Percentiles rank a stretch among this genome's conserved stretches.
Evolutionary conservation across 53 echinoderm and acorn worm species (phyloP).

Genomic region (Henricia sp.): DNA sequence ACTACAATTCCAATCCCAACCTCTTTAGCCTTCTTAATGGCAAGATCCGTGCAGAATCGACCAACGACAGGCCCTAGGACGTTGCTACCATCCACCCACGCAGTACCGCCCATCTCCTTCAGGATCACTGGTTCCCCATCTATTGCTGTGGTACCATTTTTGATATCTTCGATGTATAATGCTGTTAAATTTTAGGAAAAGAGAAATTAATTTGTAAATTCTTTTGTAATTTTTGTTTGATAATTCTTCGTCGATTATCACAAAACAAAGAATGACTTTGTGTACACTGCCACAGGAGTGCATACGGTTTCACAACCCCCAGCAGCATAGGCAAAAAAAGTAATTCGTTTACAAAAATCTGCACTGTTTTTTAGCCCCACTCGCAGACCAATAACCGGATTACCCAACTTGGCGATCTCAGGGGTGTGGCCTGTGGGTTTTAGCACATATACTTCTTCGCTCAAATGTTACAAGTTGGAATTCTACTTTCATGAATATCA

Average conservation of each 20-base stretch:
- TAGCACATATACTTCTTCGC: too few relatives aligned
- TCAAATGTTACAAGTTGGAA: too few relatives aligned
- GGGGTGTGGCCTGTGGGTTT: too few relatives aligned
- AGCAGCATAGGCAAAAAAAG: neutral
- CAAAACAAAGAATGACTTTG: neutral
- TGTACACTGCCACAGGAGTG: neutral
- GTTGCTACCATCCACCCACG: constrained; percentile 91
- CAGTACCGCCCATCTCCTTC: constrained; percentile 86
- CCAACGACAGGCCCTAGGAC: constrained; percentile 90
- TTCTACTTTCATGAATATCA: too few relatives aligned
- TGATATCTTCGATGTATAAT: constrained; percentile 91
- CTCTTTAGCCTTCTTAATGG: constrained; percentile 89
- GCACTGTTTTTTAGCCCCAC: too few relatives aligned
- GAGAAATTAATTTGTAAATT: too few relatives aligned
- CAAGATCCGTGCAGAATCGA: constrained; percentile 91
- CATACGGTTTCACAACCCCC: neutral
- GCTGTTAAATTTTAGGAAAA: constrained; percentile 68
- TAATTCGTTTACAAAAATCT: too few relatives aligned
- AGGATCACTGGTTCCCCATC: constrained; percentile 80
- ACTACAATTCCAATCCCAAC: constrained; percentile 93
- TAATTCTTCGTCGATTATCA: neutral
- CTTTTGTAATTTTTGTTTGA: neutral
- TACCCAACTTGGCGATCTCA: too few relatives aligned
- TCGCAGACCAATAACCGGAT: too few relatives aligned
- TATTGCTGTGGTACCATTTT: constrained; percentile 79